Percentiles rank a stretch among this genome's conserved stretches.
Conservation (phyloP, 2,113 vertebrate genomes). For the Peromyscus leucopus region DNA sequence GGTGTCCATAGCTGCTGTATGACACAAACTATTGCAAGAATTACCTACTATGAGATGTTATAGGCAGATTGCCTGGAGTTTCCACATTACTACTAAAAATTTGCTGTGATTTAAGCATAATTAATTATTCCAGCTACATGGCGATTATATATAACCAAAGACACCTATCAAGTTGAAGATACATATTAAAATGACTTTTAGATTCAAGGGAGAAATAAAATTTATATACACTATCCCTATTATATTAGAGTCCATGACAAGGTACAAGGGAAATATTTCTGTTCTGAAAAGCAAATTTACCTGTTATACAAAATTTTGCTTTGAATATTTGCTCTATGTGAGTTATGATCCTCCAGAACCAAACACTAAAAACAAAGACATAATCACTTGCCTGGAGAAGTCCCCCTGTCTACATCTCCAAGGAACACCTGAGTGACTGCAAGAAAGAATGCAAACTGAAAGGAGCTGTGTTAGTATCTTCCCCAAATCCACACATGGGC, state of each 20-base stretch:
- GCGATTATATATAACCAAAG: not conserved
- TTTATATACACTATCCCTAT: not conserved
- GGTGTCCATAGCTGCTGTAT: too few species aligned
- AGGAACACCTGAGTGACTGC: rapidly evolving
- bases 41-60: not conserved
- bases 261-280: not conserved
- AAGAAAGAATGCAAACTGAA: not conserved
- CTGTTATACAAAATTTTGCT: not conserved
- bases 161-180: not conserved
- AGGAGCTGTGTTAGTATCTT: too few species aligned
- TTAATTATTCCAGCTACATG: not conserved
- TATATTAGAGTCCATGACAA: not conserved
- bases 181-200: not conserved
- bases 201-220: not conserved
- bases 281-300: not conserved
- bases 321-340: not conserved
- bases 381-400: not conserved
- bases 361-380: not conserved
- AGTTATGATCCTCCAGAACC: not conserved
- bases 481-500: too few species aligned
- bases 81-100: not conserved
- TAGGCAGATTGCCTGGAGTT: not conserved
- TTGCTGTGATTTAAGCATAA: not conserved
- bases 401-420: not conserved
- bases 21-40: not conserved